These are phyloP conservation scores for Syncerus caffer DNA, from an alignment of 2,797 vertebrate species.

Conservation along the genomic window DNA sequence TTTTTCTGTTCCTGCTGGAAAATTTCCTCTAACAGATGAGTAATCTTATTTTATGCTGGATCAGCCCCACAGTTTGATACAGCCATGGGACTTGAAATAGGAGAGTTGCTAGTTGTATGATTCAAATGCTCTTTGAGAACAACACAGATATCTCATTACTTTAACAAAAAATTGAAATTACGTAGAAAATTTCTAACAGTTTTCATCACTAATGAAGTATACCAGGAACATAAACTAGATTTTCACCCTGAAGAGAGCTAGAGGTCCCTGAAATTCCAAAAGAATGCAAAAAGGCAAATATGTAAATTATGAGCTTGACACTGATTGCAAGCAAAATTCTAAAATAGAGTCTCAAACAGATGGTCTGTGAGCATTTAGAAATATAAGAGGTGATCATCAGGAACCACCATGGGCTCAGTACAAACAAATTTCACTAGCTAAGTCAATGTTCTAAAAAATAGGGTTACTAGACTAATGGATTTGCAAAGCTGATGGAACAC, in stretches of 20 bases:
- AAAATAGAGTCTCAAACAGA: not conserved
- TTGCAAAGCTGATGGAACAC: not conserved
- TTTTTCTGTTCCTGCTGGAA: conserved; percentile 70
- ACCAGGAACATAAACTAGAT: not conserved
- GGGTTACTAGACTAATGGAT: not conserved
- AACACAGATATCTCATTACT: not conserved
- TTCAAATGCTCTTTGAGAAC: conserved; percentile 32
- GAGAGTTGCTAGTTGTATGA: conserved; percentile 43
- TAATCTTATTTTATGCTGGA: conserved; percentile 70
- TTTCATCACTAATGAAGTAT: not conserved
- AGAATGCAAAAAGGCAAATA: conserved; percentile 16
- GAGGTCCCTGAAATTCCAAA: not conserved
- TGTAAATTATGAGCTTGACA: not conserved
- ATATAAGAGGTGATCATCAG: not conserved
- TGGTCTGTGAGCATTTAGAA: conserved; percentile 8
- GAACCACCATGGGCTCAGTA: not conserved
- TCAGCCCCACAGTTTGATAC: conserved; percentile 44
- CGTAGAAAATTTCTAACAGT: not conserved
- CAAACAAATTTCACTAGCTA: not conserved
- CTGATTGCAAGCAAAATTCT: not conserved
- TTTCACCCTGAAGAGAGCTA: conserved; percentile 15
- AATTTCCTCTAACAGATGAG: conserved; percentile 66
- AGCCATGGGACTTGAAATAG: conserved; percentile 58
- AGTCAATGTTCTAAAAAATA: not conserved
- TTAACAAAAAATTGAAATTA: conserved; percentile 25